phyloP scores from a whole-genome alignment of 2,888 invertebrate species.

The Ichneumon xanthorius region DNA sequence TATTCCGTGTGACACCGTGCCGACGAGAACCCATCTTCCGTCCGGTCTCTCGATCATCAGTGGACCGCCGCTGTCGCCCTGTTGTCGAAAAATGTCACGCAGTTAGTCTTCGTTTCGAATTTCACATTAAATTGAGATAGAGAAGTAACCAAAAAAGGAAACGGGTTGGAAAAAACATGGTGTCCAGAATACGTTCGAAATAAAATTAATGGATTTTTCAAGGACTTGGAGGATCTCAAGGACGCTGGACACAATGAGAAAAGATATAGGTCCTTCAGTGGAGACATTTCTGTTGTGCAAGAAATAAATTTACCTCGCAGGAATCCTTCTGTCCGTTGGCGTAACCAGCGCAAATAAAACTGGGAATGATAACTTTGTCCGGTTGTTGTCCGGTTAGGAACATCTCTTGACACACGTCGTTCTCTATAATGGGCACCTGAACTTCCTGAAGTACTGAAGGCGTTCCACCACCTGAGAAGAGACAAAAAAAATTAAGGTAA shows the following conservation, averaged over 20 bases:
- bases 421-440: slow-evolving; percentile 96
- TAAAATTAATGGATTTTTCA: too few relatives aligned
- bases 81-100: slow-evolving; percentile 68
- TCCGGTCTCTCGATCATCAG: slow-evolving; percentile 93
- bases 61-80: slow-evolving; percentile 98
- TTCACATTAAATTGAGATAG: not conserved
- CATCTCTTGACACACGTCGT: slow-evolving; percentile 97
- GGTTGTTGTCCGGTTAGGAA: slow-evolving; percentile 95
- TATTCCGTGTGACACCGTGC: slow-evolving; percentile 97
- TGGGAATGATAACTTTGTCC: slow-evolving; percentile 92
- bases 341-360: slow-evolving; percentile 97
- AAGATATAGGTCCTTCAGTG: not conserved
- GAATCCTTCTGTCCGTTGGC: slow-evolving; percentile 96
- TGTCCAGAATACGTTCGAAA: too few relatives aligned
- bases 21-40: slow-evolving; percentile 94
- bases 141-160: not conserved
- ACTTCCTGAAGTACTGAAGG: slow-evolving; percentile 96
- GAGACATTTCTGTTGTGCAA: not conserved
- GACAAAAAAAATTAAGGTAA: not conserved
- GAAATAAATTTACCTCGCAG: slow-evolving; percentile 89
- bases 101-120: not conserved
- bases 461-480: slow-evolving; percentile 90
- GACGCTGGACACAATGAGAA: too few relatives aligned
- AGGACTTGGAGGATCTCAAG: too few relatives aligned
- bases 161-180: too few relatives aligned